A percentile compares a stretch with the other conserved stretches of the same genome.
These are phyloP conservation scores for Sula dactylatra DNA, from an alignment of 2,113 vertebrate genomes.

Conservation along the genomic window DNA sequence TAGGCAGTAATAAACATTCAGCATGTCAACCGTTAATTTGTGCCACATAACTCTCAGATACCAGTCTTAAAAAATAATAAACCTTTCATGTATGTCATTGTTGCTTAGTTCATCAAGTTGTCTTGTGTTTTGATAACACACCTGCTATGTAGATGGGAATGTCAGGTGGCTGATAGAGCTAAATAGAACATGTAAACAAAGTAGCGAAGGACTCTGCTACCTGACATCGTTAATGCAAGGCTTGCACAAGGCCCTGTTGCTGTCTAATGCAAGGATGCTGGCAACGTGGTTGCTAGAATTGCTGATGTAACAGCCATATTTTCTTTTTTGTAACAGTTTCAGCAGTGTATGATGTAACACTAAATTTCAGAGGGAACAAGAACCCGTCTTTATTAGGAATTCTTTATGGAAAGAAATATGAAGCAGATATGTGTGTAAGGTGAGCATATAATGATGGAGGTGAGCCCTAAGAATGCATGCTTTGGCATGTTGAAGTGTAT, in stretches of 20 bases:
- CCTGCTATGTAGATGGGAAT: background rate
- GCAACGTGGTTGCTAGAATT: background rate
- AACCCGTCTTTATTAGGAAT: slow-evolving; percentile 94
- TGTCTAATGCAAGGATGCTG: background rate
- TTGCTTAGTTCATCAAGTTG: background rate
- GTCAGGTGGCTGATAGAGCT: background rate
- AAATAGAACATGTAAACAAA: background rate
- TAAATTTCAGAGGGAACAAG: slow-evolving; percentile 95
- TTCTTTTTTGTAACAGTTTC: slow-evolving; percentile 75
- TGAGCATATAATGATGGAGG: slow-evolving; percentile 61
- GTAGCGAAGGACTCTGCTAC: background rate
- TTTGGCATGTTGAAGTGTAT: background rate
- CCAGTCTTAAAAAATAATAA: background rate
- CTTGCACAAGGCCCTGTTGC: background rate
- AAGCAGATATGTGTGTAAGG: slow-evolving; percentile 94
- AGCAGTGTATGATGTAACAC: slow-evolving; percentile 95
- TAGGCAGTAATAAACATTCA: background rate
- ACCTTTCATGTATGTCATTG: background rate
- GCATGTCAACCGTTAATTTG: background rate
- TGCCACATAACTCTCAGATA: background rate
- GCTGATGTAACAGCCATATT: background rate
- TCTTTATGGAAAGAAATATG: slow-evolving; percentile 93
- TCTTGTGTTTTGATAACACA: background rate
- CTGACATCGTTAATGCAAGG: background rate
- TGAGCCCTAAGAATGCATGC: background rate